A percentile compares a stretch with the other conserved stretches of the same genome.
These are phyloP conservation scores for Pterocles orientalis DNA, from an alignment of 2,113 vertebrate genomes.

Conservation along the genomic window DNA sequence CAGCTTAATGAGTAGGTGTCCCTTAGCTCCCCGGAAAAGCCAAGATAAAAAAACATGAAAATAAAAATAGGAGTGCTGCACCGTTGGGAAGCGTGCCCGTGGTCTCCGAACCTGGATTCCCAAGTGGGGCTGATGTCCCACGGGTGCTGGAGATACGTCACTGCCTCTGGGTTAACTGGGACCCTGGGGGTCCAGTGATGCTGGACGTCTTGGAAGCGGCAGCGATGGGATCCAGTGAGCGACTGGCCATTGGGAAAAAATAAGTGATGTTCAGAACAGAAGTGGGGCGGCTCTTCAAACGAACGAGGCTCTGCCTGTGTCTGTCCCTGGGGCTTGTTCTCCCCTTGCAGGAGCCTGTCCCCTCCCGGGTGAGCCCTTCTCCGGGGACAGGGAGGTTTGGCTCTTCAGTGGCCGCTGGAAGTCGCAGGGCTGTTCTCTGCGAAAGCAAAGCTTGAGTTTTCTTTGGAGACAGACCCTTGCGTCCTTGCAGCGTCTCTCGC, in stretches of 20 bases:
- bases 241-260: rapidly evolving
- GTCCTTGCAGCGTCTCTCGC: neutral
- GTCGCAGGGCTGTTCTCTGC: neutral
- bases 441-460: neutral
- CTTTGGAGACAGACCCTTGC: no score
- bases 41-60: neutral
- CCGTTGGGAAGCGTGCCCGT: rapidly evolving
- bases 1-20: neutral
- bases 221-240: neutral
- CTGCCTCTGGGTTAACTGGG: neutral
- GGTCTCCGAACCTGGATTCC: neutral
- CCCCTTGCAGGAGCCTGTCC: neutral
- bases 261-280: rapidly evolving
- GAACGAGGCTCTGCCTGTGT: rapidly evolving
- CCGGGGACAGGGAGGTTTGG: neutral
- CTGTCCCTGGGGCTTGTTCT: neutral
- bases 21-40: neutral
- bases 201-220: neutral
- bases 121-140: neutral
- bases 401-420: neutral
- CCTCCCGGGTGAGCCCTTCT: neutral
- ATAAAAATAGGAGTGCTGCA: neutral
- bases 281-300: neutral
- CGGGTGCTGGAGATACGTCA: neutral
- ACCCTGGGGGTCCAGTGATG: neutral